These are phyloP conservation scores for Phenganax subtilis DNA, from an alignment of 92 coral and sea anemone genomes.

Conservation along the genomic window DNA sequence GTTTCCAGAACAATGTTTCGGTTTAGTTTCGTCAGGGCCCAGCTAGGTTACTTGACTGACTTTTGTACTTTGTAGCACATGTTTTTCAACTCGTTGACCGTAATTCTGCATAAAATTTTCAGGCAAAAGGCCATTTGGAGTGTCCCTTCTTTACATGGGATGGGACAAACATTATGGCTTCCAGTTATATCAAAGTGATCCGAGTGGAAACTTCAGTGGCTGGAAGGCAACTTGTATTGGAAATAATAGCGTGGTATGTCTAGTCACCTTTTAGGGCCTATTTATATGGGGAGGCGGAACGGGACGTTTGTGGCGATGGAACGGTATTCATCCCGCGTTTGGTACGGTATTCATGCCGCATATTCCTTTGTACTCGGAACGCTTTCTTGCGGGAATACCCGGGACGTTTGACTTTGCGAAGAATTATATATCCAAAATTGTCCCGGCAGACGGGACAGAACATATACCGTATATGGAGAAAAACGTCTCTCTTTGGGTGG, in stretches of 20 bases:
- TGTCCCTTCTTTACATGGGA: conserved; percentile 90
- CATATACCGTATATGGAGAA: no score
- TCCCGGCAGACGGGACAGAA: no score
- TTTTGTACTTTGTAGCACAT: no score
- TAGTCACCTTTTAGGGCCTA: background rate
- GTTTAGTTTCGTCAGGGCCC: no score
- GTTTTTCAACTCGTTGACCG: no score
- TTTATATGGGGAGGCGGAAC: background rate
- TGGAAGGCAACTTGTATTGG: conserved; percentile 99
- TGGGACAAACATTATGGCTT: conserved; percentile 97
- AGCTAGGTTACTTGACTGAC: no score
- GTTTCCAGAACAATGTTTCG: no score
- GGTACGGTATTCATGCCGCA: background rate
- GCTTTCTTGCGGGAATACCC: no score
- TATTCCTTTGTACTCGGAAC: no score
- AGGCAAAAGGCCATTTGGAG: conserved; percentile 97
- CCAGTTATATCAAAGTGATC: conserved; percentile 98
- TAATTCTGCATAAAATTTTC: background rate
- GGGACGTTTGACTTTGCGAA: no score
- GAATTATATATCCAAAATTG: no score
- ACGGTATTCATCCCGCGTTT: background rate
- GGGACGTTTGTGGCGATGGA: background rate
- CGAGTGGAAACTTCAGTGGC: conserved; percentile 99
- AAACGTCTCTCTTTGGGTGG: no score
- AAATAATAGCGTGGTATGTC: conserved; percentile 91